Conservation (phyloP, 2,797 vertebrate species). For the Pangasius sanitwongsei region DNA sequence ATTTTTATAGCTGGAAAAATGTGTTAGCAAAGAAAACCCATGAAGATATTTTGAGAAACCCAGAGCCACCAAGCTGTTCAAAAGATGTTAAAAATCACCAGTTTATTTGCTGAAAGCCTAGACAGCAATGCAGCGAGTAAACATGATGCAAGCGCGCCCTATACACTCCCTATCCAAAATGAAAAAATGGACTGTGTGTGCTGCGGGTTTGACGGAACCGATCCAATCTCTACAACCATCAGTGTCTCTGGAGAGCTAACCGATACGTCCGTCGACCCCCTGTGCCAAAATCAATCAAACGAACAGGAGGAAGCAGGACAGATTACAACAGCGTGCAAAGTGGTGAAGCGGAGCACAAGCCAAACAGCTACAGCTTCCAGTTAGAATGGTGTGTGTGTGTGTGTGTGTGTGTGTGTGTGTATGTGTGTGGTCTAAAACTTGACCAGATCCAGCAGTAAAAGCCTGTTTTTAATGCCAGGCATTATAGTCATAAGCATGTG, state of each 20-base stretch:
- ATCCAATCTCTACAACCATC: conserved; percentile 12
- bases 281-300: conserved; percentile 25
- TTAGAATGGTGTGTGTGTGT: neutral
- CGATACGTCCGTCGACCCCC: neutral
- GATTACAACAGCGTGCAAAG: neutral
- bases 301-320: neutral
- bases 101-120: neutral
- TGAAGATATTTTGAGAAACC: neutral
- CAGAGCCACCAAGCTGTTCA: neutral
- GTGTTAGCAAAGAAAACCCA: neutral
- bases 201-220: neutral
- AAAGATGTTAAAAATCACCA: neutral
- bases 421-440: neutral
- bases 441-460: neutral
- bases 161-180: neutral
- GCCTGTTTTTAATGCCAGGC: neutral
- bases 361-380: neutral
- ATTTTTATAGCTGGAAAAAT: neutral
- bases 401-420: no score
- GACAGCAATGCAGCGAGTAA: neutral
- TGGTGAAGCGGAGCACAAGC: neutral
- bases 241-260: neutral
- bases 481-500: neutral
- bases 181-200: neutral
- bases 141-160: neutral